Base-by-base conservation (phyloP, 2,113 vertebrate genomes). In the Sprattus sprattus region DNA sequence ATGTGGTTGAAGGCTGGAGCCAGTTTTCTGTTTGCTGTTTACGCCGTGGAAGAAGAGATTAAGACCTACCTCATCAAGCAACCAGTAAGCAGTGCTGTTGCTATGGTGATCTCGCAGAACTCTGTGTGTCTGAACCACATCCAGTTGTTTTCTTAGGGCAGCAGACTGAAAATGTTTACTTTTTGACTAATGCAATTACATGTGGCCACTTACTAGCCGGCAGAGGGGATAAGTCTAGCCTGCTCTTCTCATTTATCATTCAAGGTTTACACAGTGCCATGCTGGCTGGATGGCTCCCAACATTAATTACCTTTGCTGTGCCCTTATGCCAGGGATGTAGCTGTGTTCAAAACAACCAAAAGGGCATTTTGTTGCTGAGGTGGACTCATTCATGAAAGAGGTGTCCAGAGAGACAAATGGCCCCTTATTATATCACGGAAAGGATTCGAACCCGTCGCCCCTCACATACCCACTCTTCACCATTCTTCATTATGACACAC, bases 181-280 rank as follows among this genome's bases (percentile, higher is more conserved):
- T 82, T 86, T 75, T n/a, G 52, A n/a, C 52, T 85, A 83, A 89
- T 85, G 86, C 10, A 84, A 85, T 89, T 82, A 82, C 13, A 57
- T 47, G 5, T 28, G 25, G 11, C 2, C 9, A 22, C 71, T 67
- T 45, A 85, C 46, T 84, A 86, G 89, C 81, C 64, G 28, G 71
- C 45, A 47, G 16, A 80, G 9, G 25, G 60, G 54, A 52, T 25
- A 67, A 47, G n/a, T 82, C 0, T 28, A 81, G 39, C 52, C 8
- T 15, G n/a, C 11, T 16, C 1, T 0, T 6, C 28, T 32, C 71
- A 78, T 67, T 86, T 86, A 81, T 85, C 49, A 75, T 88, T 46
- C 49, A 49, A 60, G 16, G n/a, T 87, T 85, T 86, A 87, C 87
- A 86, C 89, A 84, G 67, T 81, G 81, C 81, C 0, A 4, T 39